Percentiles rank a stretch among this genome's conserved stretches.
phyloP scores from a whole-genome alignment of 1,140 invertebrate genomes.

The Teleopsis dalmanni region DNA sequence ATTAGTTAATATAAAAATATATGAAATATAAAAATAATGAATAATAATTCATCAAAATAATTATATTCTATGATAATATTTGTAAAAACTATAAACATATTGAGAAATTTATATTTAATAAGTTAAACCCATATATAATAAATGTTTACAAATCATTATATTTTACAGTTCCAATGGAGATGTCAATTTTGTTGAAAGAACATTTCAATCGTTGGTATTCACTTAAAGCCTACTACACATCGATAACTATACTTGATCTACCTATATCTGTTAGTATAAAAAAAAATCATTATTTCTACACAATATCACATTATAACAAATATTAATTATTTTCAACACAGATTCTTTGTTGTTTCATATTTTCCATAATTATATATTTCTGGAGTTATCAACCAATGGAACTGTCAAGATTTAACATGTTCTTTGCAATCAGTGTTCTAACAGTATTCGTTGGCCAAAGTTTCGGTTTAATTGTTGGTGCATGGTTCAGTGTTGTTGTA shows the following conservation, averaged over 20 bases:
- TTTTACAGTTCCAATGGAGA: conserved; percentile 81
- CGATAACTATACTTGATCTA: conserved; percentile 76
- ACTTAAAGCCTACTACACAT: conserved; percentile 81
- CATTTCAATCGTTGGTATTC: conserved; percentile 97
- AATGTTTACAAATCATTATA: conserved; percentile 7
- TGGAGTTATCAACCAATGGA: conserved; percentile 82
- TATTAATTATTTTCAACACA: conserved; percentile 34
- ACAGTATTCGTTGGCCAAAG: conserved; percentile 84
- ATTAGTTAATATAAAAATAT: no score
- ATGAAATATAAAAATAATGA: no score
- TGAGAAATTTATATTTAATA: no score
- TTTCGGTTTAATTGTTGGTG: conserved; percentile 79
- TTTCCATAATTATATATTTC: conserved; percentile 73
- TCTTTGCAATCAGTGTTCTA: conserved; percentile 69
- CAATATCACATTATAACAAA: no score
- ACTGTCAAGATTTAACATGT: conserved; percentile 68
- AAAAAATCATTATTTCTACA: no score
- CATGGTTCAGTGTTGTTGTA: conserved; percentile 72
- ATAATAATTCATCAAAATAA: no score
- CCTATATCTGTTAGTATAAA: conserved; percentile 60
- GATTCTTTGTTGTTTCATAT: conserved; percentile 67
- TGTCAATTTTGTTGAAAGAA: conserved; percentile 83
- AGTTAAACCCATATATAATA: no score
- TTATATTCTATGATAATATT: no score
- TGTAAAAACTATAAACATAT: no score